Evolutionary conservation across 64 coral and sea anemone genomes (phyloP).

Genomic region (Dendronephthya gigantea): DNA sequence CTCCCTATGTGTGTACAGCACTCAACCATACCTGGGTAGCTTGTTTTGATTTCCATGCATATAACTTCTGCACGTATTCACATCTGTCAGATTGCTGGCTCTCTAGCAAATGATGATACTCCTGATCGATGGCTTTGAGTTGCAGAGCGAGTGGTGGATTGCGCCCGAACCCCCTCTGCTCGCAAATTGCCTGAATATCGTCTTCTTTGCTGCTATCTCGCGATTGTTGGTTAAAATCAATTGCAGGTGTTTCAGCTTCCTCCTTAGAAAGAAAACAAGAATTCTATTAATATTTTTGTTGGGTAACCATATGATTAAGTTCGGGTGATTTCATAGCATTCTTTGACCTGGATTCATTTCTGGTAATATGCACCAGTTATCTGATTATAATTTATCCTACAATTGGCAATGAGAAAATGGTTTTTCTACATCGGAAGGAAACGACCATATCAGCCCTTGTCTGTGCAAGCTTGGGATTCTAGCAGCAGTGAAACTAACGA

Average conservation of each 20-base stretch:
- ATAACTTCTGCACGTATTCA: constrained; percentile 89
- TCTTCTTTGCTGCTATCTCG: constrained; percentile 92
- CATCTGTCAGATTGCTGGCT: constrained; percentile 76
- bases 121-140: constrained; percentile 80
- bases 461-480: no score
- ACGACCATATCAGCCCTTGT: no score
- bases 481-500: no score
- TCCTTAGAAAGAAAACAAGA: constrained; percentile 23
- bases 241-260: constrained; percentile 49
- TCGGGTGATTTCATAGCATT: no score
- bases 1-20: no score
- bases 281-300: background rate
- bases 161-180: constrained; percentile 59
- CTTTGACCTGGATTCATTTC: no score
- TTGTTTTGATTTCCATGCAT: constrained; percentile 96
- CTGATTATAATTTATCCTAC: no score
- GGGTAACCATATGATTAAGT: no score
- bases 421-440: no score
- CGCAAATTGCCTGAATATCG: constrained; percentile 93
- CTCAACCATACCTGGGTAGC: constrained; percentile 54
- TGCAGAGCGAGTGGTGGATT: constrained; percentile 68
- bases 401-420: no score
- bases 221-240: constrained; percentile 89
- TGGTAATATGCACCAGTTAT: no score
- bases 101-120: constrained; percentile 85